Base-by-base conservation (phyloP, 1,140 invertebrate species). In the Lepidurus apus region DNA sequence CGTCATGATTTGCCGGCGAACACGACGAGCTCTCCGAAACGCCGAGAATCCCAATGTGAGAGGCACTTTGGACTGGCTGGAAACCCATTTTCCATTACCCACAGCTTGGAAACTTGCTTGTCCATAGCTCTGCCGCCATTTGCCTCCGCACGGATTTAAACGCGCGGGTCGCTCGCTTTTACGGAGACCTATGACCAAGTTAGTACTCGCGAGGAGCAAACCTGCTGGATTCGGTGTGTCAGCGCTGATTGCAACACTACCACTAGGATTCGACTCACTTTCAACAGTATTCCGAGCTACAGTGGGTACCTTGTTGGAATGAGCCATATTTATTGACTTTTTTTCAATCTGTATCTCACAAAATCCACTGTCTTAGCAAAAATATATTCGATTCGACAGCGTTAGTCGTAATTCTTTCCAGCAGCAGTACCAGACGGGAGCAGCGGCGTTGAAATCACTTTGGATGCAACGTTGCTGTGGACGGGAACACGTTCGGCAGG, bases 21-120 rank as follows among this genome's bases (percentile, higher is more conserved):
- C 47, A 13, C 74, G 74, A 24, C 78, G 78, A 8, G 78, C 78
- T 24, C 73, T 42, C 1, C 78, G 78, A 74, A 79, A 79, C 10
- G 78, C 78, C 42, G 78, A 79, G n/a, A 79, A 79, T 74, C 78
- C 75, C 73, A 74, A 78, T n/a, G 53, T 65, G 8, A 65, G 53
- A 17, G 53, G 53, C 53, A 65, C 53, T 65, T 65, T 65, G 8
- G 53, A 65, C 21, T 65, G 53, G 13, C 53, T 65, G 7, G 53
- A 65, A n/a, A 65, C 17, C 17, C 17, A n/a, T 65, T 65, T 65
- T 4, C 53, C 53, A 21, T 65, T 65, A 65, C 17, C 17, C 0
- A 17, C 21, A 34, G 34, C 34, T 21, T 13, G 21, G 17, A 65
- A 65, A 65, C 17, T 65, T 13, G 17, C 53, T 65, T 13, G 53